These are phyloP conservation scores for Sciaenops ocellatus DNA, from an alignment of 2,797 vertebrate species.

Conservation along the genomic window DNA sequence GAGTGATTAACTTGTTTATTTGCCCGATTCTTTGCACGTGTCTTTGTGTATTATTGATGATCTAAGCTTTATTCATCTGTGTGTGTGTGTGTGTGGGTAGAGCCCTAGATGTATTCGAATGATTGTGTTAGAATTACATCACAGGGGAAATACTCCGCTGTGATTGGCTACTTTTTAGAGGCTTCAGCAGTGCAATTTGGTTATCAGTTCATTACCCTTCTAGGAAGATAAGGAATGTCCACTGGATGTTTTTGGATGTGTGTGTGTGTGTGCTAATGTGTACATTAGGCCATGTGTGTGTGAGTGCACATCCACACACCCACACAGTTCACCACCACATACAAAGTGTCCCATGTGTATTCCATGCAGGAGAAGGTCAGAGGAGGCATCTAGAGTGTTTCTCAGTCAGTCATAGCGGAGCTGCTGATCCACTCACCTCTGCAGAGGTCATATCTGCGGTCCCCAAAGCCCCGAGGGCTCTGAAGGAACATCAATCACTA, in stretches of 20 bases:
- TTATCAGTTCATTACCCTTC: constrained; percentile 66
- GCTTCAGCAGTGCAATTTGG: constrained; percentile 35
- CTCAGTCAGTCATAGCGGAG: constrained; percentile 68
- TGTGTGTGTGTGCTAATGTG: constrained; percentile 2
- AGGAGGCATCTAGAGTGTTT: constrained; percentile 44
- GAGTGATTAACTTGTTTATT: constrained; percentile 22
- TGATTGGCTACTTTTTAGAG: constrained; percentile 44
- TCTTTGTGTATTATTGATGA: constrained; percentile 10
- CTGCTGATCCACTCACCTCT: constrained; percentile 71
- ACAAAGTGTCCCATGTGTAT: constrained; percentile 49
- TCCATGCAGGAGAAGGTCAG: constrained; percentile 68
- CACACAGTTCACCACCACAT: constrained; percentile 4
- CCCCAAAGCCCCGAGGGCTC: constrained; percentile 74
- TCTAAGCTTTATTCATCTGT: constrained; percentile 18
- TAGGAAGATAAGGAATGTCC: constrained; percentile 49
- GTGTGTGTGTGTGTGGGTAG: constrained; percentile 19
- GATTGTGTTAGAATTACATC: constrained; percentile 56
- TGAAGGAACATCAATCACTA: constrained; percentile 80
- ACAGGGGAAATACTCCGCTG: constrained; percentile 38
- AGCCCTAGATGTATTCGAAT: constrained; percentile 42
- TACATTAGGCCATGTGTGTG: neutral
- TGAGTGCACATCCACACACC: neutral
- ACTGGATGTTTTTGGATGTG: constrained; percentile 31
- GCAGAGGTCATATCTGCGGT: constrained; percentile 73
- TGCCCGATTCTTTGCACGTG: neutral